These are phyloP conservation scores for Heteractis magnifica DNA, from an alignment of 92 coral and sea anemone species.

Conservation along the genomic window DNA sequence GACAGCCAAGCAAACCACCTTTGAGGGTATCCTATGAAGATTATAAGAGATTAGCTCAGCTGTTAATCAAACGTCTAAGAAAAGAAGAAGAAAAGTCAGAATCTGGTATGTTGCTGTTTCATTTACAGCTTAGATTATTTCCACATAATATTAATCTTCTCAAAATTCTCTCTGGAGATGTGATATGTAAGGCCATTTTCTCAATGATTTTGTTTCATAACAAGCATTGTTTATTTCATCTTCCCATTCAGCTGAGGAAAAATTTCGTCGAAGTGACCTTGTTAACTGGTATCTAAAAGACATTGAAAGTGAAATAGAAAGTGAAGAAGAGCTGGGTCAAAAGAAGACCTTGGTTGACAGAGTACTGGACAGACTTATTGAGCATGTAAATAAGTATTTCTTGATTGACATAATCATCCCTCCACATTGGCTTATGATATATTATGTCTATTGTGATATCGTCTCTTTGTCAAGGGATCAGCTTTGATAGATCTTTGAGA, in stretches of 20 bases:
- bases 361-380: constrained; percentile 86
- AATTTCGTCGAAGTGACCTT: constrained; percentile 76
- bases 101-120: constrained; percentile 49
- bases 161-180: too few species aligned
- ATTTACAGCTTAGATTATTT: not conserved
- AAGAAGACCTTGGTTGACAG: constrained; percentile 88
- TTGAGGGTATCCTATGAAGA: constrained; percentile 68
- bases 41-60: constrained; percentile 73
- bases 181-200: too few species aligned
- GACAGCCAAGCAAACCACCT: constrained; percentile 47
- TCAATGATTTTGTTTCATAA: too few species aligned
- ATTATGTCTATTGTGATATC: too few species aligned
- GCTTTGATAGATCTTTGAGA: too few species aligned
- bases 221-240: too few species aligned
- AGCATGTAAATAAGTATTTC: constrained; percentile 54
- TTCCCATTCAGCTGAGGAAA: not conserved
- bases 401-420: not conserved
- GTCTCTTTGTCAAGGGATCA: too few species aligned
- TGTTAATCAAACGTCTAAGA: constrained; percentile 57
- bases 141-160: too few species aligned
- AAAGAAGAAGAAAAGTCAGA: constrained; percentile 66
- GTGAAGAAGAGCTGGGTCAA: constrained; percentile 86
- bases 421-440: not conserved
- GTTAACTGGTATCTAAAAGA: constrained; percentile 89
- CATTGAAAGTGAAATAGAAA: constrained; percentile 82